Evolutionary conservation across 2,888 invertebrate genomes (phyloP).

Genomic region (Tetragonisca angustula): DNA sequence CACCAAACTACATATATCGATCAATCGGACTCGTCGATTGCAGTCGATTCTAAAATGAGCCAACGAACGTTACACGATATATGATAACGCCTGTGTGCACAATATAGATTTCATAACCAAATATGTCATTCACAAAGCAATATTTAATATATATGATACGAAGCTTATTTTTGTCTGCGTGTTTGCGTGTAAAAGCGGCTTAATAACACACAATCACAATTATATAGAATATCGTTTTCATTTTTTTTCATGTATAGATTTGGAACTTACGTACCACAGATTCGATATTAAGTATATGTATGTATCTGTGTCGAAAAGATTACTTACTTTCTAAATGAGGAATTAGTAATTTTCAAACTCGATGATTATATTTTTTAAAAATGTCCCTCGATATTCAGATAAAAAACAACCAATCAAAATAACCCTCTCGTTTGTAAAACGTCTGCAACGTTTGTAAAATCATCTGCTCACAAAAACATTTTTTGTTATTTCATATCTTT

Average conservation of each 20-base stretch:
- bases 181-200: not conserved
- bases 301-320: not conserved
- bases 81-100: not conserved
- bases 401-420: slow-evolving; percentile 8
- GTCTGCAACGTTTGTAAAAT: not conserved
- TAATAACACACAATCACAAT: not conserved
- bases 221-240: not conserved
- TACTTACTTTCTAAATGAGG: no score
- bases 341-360: not conserved
- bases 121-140: slow-evolving; percentile 13
- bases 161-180: not conserved
- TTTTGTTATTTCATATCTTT: not conserved
- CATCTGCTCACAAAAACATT: not conserved
- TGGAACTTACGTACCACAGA: slow-evolving; percentile 4
- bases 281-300: not conserved
- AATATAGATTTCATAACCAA: slow-evolving; percentile 6
- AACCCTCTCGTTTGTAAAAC: not conserved
- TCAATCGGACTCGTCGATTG: slow-evolving; percentile 67
- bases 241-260: not conserved
- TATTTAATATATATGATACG: not conserved
- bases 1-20: slow-evolving; percentile 54
- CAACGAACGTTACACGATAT: slow-evolving; percentile 34
- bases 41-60: slow-evolving; percentile 55
- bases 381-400: slow-evolving; percentile 1
- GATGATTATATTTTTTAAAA: not conserved